phyloP scores from a whole-genome alignment of 1,140 invertebrate genomes.

The Pissodes strobi region DNA sequence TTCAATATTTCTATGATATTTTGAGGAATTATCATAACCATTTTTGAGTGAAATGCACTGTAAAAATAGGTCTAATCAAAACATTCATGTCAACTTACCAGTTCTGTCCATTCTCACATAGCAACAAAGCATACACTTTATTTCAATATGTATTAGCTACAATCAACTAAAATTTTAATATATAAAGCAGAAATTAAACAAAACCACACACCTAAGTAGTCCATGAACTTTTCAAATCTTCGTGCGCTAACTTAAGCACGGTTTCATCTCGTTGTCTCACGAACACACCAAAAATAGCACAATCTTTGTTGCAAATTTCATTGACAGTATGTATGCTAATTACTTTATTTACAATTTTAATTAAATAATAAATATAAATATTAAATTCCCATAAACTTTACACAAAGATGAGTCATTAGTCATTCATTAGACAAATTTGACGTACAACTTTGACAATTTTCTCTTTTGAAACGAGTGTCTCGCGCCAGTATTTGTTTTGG shows the following conservation, averaged over 20 bases:
- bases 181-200: neutral
- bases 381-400: too few species aligned
- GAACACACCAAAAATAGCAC: conserved; percentile 3
- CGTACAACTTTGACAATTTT: too few species aligned
- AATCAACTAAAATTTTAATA: neutral
- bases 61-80: too few species aligned
- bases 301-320: conserved; percentile 13
- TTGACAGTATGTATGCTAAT: conserved; percentile 14
- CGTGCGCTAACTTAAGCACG: neutral
- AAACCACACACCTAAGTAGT: neutral
- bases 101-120: neutral
- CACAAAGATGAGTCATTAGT: too few species aligned
- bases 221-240: neutral
- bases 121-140: neutral
- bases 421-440: too few species aligned
- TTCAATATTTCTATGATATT: too few species aligned
- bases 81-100: too few species aligned
- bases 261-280: neutral
- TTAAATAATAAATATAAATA: too few species aligned
- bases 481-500: too few species aligned
- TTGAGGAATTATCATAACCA: too few species aligned
- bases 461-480: too few species aligned
- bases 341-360: conserved; percentile 32
- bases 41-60: too few species aligned
- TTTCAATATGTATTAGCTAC: neutral